These are phyloP conservation scores for Cynocephalus volans DNA, from an alignment of 2,113 vertebrate species.

Conservation along the genomic window DNA sequence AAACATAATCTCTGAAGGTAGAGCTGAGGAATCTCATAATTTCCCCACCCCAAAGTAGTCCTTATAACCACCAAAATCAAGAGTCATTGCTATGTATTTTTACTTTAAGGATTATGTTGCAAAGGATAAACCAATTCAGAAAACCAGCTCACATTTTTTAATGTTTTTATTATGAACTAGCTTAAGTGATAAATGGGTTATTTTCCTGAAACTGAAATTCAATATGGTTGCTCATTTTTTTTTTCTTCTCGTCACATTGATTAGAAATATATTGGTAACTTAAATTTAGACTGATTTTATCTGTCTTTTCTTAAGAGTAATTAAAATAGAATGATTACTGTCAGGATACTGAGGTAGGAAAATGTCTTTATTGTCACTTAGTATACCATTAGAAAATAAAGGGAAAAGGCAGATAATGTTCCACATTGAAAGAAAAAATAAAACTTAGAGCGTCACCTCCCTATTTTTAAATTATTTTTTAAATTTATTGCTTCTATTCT, in stretches of 20 bases:
- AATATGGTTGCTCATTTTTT: conserved; percentile 71
- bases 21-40: neutral
- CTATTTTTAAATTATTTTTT: neutral
- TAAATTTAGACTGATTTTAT: conserved; percentile 57
- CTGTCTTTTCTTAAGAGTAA: conserved; percentile 72
- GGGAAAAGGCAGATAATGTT: neutral
- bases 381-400: neutral
- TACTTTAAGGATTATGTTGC: neutral
- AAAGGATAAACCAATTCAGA: neutral
- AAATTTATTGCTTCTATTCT: neutral
- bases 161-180: neutral
- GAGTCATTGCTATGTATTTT: neutral
- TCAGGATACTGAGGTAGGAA: neutral
- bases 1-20: neutral
- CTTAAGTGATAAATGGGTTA: neutral
- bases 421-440: neutral
- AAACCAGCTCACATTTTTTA: neutral
- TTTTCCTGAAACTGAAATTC: neutral
- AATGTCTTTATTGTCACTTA: neutral
- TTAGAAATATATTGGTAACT: conserved; percentile 68
- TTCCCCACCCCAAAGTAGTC: neutral
- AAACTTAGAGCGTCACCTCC: neutral
- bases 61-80: neutral
- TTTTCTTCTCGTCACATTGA: conserved; percentile 71
- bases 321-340: conserved; percentile 44